Evolutionary conservation across 2,888 invertebrate species (phyloP).

Genomic region (Rotaria socialis): DNA sequence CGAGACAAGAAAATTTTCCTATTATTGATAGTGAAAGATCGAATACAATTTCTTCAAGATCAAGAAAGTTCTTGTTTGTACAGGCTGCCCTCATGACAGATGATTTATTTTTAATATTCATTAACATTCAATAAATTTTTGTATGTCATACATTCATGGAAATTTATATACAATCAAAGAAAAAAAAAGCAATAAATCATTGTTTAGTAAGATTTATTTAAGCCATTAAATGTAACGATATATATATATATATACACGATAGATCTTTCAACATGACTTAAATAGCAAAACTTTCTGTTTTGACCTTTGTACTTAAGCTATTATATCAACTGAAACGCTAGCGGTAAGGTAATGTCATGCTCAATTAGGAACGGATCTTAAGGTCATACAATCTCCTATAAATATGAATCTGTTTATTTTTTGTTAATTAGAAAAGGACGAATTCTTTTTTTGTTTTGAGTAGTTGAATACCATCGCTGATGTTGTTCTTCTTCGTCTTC

Average conservation of each 20-base stretch:
- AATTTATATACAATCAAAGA: not conserved
- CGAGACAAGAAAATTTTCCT: too few species aligned
- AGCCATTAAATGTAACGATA: not conserved
- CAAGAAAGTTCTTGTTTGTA: not conserved
- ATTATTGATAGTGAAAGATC: too few species aligned
- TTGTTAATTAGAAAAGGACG: not conserved
- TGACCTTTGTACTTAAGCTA: not conserved
- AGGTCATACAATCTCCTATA: not conserved
- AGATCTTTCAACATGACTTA: not conserved
- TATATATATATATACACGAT: not conserved
- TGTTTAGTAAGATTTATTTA: not conserved
- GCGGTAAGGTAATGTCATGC: not conserved
- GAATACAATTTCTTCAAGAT: too few species aligned
- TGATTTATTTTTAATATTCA: not conserved
- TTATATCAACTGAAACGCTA: not conserved
- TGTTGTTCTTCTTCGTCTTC: too few species aligned
- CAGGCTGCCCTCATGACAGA: not conserved
- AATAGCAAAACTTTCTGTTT: not conserved
- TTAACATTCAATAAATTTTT: not conserved
- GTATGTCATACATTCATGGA: not conserved
- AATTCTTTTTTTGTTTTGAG: too few species aligned
- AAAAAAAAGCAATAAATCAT: not conserved
- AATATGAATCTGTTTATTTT: not conserved
- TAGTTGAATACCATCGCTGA: too few species aligned
- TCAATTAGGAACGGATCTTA: not conserved